phyloP scores from a whole-genome alignment of 2,888 invertebrate genomes.

The Agonopterix alstromeriana region DNA sequence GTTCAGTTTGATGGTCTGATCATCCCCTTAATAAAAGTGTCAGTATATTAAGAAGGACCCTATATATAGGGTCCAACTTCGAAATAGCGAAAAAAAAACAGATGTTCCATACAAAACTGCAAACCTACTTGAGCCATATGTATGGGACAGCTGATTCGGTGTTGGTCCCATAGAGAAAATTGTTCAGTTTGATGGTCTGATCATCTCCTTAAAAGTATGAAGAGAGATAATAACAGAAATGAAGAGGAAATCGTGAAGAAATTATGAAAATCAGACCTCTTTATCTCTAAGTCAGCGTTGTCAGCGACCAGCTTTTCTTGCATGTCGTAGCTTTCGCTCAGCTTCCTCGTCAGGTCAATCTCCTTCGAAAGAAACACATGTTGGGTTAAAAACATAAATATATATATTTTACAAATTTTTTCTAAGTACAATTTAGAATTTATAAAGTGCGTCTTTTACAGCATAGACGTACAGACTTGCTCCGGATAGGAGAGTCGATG shows the following conservation, averaged over 20 bases:
- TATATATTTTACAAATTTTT: conserved; percentile 25
- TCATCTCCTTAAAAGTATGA: no score
- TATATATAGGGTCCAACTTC: no score
- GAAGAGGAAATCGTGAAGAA: not conserved
- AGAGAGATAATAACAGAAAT: not conserved
- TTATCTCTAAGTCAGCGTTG: conserved; percentile 81
- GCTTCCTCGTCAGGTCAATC: conserved; percentile 70
- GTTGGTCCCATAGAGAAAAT: no score
- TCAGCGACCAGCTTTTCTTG: conserved; percentile 81
- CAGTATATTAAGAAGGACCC: no score
- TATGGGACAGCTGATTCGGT: no score
- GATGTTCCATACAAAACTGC: no score
- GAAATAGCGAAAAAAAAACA: no score
- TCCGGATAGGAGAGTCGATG: conserved; percentile 27
- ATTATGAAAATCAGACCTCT: conserved; percentile 60
- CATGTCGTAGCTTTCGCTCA: conserved; percentile 80
- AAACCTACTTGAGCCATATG: no score
- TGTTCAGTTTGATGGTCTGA: no score
- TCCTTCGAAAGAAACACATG: conserved; percentile 44
- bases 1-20: no score
- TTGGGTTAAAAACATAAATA: conserved; percentile 16
- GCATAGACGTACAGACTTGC: conserved; percentile 58
- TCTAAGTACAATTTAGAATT: conserved; percentile 6
- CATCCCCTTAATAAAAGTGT: no score
- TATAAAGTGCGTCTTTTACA: not conserved